A percentile compares a stretch with the other conserved stretches of the same genome.
Evolutionary conservation across 2,888 invertebrate genomes (phyloP).

Genomic region (Orthosia incerta): DNA sequence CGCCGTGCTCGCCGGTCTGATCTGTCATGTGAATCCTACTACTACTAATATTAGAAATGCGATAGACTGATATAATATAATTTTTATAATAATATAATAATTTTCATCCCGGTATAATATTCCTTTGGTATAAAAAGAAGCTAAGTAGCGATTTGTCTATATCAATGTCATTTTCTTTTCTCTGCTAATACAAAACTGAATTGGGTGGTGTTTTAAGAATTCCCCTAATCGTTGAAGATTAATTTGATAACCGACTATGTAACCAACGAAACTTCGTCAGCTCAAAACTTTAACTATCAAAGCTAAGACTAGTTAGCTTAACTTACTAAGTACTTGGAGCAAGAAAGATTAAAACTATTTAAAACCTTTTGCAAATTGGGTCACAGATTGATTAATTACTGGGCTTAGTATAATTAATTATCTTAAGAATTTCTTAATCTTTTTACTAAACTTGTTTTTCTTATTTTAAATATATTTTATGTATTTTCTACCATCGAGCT

Average conservation of each 20-base stretch:
- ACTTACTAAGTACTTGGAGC: not conserved
- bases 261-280: not conserved
- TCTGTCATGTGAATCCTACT: too few species aligned
- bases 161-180: not conserved
- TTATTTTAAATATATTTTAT: not conserved
- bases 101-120: too few species aligned
- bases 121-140: too few species aligned
- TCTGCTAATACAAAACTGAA: not conserved
- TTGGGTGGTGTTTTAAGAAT: not conserved
- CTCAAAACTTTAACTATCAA: slow-evolving; percentile 28
- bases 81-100: too few species aligned
- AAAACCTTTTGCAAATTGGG: slow-evolving; percentile 3
- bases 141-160: not conserved
- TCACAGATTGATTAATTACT: slow-evolving; percentile 29
- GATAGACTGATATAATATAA: too few species aligned
- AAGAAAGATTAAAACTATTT: slow-evolving; percentile 26
- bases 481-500: not conserved
- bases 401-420: slow-evolving; percentile 1
- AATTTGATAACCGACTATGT: not conserved
- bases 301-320: slow-evolving; percentile 5
- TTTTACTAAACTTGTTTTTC: not conserved
- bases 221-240: not conserved
- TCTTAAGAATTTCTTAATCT: not conserved
- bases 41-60: too few species aligned
- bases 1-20: too few species aligned